phyloP scores from a whole-genome alignment of 2,888 invertebrate genomes.

The Eupithecia exiguata region DNA sequence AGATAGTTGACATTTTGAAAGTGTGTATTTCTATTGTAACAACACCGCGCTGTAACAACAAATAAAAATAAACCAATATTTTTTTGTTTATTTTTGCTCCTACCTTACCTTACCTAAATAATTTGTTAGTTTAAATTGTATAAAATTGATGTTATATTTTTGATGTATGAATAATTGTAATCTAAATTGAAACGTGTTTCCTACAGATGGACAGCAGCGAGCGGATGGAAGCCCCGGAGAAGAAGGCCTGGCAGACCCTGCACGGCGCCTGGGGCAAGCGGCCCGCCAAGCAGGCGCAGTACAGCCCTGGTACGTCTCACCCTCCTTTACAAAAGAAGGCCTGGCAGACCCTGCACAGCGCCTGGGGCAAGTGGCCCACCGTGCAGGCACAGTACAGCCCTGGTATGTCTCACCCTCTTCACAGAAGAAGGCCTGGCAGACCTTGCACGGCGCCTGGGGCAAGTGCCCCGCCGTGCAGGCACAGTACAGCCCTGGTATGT shows the following conservation, averaged over 20 bases:
- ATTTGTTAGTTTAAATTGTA: too few species aligned
- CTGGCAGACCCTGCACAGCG: constrained; percentile 88
- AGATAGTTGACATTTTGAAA: too few species aligned
- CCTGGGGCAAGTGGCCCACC: constrained; percentile 89
- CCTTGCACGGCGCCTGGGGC: constrained; percentile 89
- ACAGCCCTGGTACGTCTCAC: constrained; percentile 65
- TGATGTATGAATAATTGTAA: not conserved
- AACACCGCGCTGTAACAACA: too few species aligned
- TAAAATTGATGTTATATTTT: too few species aligned
- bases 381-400: constrained; percentile 67
- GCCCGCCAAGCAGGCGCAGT: constrained; percentile 75
- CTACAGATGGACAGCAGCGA: constrained; percentile 46
- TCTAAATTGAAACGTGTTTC: not conserved
- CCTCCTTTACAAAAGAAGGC: constrained; percentile 78
- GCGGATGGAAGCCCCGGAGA: constrained; percentile 74
- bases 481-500: constrained; percentile 68
- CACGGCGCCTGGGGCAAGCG: constrained; percentile 91
- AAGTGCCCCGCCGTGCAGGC: constrained; percentile 84
- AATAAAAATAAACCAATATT: too few species aligned
- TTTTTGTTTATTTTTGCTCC: too few species aligned
- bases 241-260: constrained; percentile 87
- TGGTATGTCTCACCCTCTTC: constrained; percentile 54
- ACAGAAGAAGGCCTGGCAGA: constrained; percentile 87
- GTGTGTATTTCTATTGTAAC: too few species aligned
- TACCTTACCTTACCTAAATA: too few species aligned